A percentile compares a stretch with the other conserved stretches of the same genome.
These are phyloP conservation scores for Metellina segmentata DNA, from an alignment of 2,888 invertebrate genomes.

Conservation along the genomic window DNA sequence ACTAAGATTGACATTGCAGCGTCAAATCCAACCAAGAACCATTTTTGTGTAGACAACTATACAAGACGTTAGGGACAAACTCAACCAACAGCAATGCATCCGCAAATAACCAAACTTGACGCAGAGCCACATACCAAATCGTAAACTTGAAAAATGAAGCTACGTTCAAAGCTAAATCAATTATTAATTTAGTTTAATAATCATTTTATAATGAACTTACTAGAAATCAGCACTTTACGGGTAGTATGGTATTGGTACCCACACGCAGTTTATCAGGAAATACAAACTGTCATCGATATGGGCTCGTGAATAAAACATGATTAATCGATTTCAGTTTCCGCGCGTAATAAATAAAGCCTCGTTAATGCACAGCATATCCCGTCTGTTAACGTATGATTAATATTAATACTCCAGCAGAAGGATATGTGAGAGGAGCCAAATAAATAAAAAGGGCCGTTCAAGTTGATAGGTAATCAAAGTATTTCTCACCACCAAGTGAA, in stretches of 20 bases:
- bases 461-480: constrained; percentile 43
- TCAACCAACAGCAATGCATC: too few species aligned
- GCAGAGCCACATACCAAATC: too few species aligned
- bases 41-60: too few species aligned
- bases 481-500: constrained; percentile 32
- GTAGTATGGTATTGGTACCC: not conserved
- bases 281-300: not conserved
- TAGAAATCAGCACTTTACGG: not conserved
- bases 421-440: constrained; percentile 15
- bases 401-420: constrained; percentile 11
- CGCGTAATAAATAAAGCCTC: constrained; percentile 15
- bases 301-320: not conserved
- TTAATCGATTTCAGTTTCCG: constrained; percentile 1
- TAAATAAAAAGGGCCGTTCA: constrained; percentile 2
- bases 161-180: too few species aligned
- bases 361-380: constrained; percentile 15
- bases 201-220: not conserved
- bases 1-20: too few species aligned
- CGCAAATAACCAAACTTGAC: too few species aligned
- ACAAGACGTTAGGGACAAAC: too few species aligned
- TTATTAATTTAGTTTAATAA: too few species aligned
- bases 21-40: too few species aligned
- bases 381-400: constrained; percentile 35
- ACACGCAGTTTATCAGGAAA: not conserved
- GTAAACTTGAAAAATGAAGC: too few species aligned